Percentiles rank a stretch among this genome's conserved stretches.
Conservation (phyloP, 2,797 vertebrate species). For the Rhinoraja longicauda region DNA sequence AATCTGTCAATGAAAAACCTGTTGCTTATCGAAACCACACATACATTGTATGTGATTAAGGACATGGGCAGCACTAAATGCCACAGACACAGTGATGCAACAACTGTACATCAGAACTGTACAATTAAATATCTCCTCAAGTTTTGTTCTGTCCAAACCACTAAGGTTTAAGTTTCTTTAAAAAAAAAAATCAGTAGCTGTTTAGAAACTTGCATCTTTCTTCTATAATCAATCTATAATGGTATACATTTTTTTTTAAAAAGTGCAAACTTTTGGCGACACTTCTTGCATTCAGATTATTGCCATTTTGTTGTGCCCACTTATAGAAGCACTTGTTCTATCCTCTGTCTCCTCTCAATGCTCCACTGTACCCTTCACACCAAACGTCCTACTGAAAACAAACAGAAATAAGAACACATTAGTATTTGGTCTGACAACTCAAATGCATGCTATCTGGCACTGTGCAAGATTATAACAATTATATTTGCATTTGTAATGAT, state of each 20-base stretch:
- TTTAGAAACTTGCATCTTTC: constrained; percentile 39
- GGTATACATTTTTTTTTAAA: constrained; percentile 37
- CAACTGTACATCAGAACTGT: constrained; percentile 38
- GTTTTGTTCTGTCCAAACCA: constrained; percentile 39
- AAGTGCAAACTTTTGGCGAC: constrained; percentile 37
- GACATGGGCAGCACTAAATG: constrained; percentile 36
- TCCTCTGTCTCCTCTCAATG: constrained; percentile 5
- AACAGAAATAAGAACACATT: constrained; percentile 40
- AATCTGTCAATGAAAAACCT: constrained; percentile 28
- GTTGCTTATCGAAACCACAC: constrained; percentile 34
- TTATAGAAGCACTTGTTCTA: constrained; percentile 36
- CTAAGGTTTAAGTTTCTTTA: constrained; percentile 31
- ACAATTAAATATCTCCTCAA: constrained; percentile 39
- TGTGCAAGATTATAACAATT: no score
- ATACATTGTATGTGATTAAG: constrained; percentile 39
- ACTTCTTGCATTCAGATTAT: constrained; percentile 37
- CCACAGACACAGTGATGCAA: constrained; percentile 35
- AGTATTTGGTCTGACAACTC: neutral
- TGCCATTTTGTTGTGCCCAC: constrained; percentile 14
- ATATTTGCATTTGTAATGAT: no score
- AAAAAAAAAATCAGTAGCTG: constrained; percentile 39
- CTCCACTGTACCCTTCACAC: constrained; percentile 62
- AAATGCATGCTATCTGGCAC: neutral
- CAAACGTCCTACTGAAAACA: constrained; percentile 76
- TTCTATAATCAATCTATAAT: constrained; percentile 38